These are phyloP conservation scores for Podilymbus podiceps DNA, from an alignment of 2,113 vertebrate genomes.

Conservation along the genomic window DNA sequence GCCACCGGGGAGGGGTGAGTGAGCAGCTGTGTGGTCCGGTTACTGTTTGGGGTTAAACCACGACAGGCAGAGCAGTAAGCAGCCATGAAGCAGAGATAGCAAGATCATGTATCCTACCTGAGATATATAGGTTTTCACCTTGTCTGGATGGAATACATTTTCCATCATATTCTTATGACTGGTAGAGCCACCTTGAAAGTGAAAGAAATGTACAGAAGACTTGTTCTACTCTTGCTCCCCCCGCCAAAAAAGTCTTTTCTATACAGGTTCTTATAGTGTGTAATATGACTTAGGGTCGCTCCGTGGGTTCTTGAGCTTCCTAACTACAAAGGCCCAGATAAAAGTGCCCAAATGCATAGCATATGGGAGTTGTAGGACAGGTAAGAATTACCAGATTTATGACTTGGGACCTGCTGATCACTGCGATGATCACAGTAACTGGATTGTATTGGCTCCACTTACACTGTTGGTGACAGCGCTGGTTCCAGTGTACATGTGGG, in stretches of 20 bases:
- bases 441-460: not conserved
- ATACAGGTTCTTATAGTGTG: not conserved
- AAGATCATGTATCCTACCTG: not conserved
- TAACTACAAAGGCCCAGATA: not conserved
- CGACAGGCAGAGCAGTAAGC: not conserved
- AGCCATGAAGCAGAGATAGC: not conserved
- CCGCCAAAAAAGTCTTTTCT: not conserved
- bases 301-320: not conserved
- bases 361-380: not conserved
- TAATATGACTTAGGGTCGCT: not conserved
- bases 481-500: rapidly evolving
- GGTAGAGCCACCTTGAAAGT: not conserved
- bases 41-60: too few relatives aligned
- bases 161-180: not conserved
- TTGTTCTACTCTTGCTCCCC: not conserved
- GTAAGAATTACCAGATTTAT: not conserved
- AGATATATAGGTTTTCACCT: not conserved
- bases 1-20: too few relatives aligned
- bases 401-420: not conserved
- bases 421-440: not conserved
- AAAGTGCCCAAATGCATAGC: not conserved
- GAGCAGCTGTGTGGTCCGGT: too few relatives aligned
- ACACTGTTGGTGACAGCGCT: not conserved
- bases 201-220: not conserved
- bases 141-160: not conserved